Conservation (phyloP, 2,113 vertebrate genomes). For the Polypterus senegalus region DNA sequence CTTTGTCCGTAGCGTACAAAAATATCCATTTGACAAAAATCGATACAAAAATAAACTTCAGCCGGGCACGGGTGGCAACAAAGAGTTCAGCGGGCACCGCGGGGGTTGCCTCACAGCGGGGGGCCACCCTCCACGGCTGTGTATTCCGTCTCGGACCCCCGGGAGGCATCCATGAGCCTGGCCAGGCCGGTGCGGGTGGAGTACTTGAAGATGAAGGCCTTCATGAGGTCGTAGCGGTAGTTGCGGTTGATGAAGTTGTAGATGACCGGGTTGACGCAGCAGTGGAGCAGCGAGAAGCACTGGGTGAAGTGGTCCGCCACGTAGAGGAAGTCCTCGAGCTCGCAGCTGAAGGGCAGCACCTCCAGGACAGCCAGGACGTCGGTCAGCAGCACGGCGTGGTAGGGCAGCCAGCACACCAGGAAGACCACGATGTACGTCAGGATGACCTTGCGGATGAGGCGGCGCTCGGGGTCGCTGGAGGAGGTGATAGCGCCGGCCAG, state of each 20-base stretch:
- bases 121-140: constrained; percentile 64
- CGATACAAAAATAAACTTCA: too few species aligned
- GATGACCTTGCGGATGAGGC: constrained; percentile 63
- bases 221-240: constrained; percentile 81
- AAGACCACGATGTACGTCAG: constrained; percentile 76
- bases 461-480: constrained; percentile 58
- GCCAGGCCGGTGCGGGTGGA: constrained; percentile 75
- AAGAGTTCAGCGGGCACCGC: too few species aligned
- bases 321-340: constrained; percentile 66
- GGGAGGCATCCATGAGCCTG: constrained; percentile 67
- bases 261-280: constrained; percentile 75
- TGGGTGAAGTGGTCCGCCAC: constrained; percentile 69
- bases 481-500: constrained; percentile 51
- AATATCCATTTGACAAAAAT: too few species aligned
- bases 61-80: too few species aligned
- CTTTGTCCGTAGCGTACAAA: too few species aligned
- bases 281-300: constrained; percentile 75
- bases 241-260: constrained; percentile 77
- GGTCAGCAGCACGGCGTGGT: constrained; percentile 61
- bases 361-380: constrained; percentile 66
- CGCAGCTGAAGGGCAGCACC: constrained; percentile 64
- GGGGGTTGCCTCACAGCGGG: constrained; percentile 25
- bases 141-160: constrained; percentile 65
- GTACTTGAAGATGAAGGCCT: constrained; percentile 85
- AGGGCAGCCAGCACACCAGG: constrained; percentile 79